These are phyloP conservation scores for Lepidostoma basale DNA, from an alignment of 1,140 invertebrate species.

Conservation along the genomic window DNA sequence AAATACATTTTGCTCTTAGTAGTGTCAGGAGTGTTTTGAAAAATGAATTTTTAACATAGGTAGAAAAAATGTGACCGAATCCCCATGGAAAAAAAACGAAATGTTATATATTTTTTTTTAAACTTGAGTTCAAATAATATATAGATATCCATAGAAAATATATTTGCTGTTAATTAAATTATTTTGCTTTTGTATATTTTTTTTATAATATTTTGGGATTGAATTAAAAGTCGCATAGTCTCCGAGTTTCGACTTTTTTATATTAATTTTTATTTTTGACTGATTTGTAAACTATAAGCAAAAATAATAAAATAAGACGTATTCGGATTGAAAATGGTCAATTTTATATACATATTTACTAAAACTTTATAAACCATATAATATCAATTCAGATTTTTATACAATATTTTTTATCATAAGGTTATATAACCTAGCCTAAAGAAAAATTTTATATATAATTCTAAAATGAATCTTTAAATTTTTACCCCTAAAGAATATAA, in stretches of 20 bases:
- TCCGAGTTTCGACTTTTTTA: background rate
- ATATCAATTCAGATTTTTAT: background rate
- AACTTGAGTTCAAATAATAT: too few relatives aligned
- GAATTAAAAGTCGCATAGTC: background rate
- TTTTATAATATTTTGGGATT: background rate
- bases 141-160: too few relatives aligned
- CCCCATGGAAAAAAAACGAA: too few relatives aligned
- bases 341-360: background rate
- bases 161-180: background rate
- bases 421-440: background rate
- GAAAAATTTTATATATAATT: background rate
- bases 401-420: background rate
- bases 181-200: constrained; percentile 4
- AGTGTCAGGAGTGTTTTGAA: too few relatives aligned
- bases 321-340: background rate
- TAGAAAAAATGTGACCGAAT: too few relatives aligned
- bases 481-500: too few relatives aligned
- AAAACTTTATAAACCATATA: background rate
- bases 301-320: background rate
- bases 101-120: too few relatives aligned
- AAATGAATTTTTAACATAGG: too few relatives aligned
- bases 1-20: too few relatives aligned
- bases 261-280: background rate
- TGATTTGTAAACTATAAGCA: background rate
- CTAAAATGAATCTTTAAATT: too few relatives aligned